Conservation (phyloP, 2,797 vertebrate species). For the Iguana delicatissima region DNA sequence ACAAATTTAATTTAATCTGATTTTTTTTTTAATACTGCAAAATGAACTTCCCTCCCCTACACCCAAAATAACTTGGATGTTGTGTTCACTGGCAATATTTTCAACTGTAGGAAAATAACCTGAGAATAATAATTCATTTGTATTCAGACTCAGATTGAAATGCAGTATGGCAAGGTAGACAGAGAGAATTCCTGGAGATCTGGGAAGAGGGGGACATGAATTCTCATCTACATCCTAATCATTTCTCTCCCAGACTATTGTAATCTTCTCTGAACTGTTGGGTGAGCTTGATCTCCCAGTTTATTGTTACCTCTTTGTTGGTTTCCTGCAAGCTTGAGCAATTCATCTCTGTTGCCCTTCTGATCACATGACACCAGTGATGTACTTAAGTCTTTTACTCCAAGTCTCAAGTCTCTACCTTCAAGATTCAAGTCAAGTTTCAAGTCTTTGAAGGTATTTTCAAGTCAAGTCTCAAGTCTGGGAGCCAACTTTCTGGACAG, state of each 20-base stretch:
- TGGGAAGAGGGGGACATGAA: neutral
- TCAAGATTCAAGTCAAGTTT: too few species aligned
- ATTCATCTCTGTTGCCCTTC: neutral
- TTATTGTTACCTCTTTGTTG: neutral
- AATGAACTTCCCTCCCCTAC: neutral
- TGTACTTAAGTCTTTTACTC: too few species aligned
- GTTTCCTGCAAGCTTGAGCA: too few species aligned
- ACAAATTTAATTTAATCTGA: constrained; percentile 22
- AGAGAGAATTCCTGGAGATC: neutral
- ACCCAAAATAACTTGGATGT: neutral
- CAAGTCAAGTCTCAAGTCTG: too few species aligned
- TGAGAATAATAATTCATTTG: constrained; percentile 44
- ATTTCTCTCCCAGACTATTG: neutral
- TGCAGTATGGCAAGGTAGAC: neutral
- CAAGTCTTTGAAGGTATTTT: too few species aligned
- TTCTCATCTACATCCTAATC: neutral
- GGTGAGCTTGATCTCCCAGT: neutral
- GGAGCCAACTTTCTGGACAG: too few species aligned
- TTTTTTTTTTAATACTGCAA: neutral
- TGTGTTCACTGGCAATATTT: constrained; percentile 16
- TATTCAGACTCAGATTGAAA: constrained; percentile 26
- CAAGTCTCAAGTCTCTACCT: too few species aligned
- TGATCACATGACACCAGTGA: neutral
- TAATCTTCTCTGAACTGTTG: neutral
- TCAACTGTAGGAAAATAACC: constrained; percentile 24